Evolutionary conservation across 2,113 vertebrate genomes (phyloP).

Genomic region (Heterotis niloticus): DNA sequence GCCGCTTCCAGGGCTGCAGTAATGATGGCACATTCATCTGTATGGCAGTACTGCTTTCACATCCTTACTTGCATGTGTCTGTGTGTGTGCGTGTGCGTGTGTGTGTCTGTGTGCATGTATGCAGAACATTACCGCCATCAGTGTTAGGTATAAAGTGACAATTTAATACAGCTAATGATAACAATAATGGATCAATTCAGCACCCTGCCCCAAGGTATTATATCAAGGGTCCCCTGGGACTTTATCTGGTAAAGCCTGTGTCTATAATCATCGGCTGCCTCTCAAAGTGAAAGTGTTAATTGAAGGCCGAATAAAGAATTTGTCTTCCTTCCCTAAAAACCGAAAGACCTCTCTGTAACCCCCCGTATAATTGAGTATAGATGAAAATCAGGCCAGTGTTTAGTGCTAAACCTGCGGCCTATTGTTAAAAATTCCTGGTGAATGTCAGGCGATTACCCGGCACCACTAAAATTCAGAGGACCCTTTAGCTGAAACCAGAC

Average conservation of each 20-base stretch:
- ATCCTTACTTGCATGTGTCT: background rate
- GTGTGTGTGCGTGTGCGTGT: background rate
- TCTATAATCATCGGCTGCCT: no score
- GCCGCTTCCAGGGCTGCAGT: conserved; percentile 36
- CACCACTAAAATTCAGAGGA: conserved; percentile 28
- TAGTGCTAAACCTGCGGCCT: conserved; percentile 43
- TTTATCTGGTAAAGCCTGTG: no score
- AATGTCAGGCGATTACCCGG: conserved; percentile 5
- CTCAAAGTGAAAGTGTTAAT: no score
- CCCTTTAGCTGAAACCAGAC: conserved; percentile 37
- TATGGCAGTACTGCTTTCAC: background rate
- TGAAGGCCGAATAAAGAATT: no score
- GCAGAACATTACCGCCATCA: background rate
- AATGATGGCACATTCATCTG: background rate
- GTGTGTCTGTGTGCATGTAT: conserved; percentile 1
- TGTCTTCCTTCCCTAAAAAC: no score
- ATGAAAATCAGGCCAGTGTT: conserved; percentile 32
- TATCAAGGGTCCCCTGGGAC: background rate
- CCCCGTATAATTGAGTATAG: background rate
- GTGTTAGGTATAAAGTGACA: background rate
- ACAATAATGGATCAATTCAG: background rate
- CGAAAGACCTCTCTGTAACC: no score
- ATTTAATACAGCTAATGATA: no score
- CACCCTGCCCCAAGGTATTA: background rate
- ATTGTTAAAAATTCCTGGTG: conserved; percentile 4